phyloP scores from a whole-genome alignment of 2,113 vertebrate genomes.

The Illadopsis cleaveri region DNA sequence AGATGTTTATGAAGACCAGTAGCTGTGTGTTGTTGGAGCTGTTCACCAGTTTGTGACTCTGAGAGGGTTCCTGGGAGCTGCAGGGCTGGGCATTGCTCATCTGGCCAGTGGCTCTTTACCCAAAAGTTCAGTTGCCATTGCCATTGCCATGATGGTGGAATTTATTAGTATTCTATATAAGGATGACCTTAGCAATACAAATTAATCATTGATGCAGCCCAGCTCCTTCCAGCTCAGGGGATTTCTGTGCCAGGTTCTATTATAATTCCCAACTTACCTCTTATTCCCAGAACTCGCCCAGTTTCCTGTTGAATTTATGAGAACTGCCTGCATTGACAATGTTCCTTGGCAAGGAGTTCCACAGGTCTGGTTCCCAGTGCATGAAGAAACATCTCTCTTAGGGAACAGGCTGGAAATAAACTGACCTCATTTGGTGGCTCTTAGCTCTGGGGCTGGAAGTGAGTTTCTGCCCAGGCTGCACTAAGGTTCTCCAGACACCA shows the following conservation, averaged over 20 bases:
- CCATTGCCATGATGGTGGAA: fast-evolving
- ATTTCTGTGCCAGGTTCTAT: not conserved
- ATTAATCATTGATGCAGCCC: not conserved
- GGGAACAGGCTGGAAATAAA: not conserved
- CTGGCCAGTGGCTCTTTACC: not conserved
- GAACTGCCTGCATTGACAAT: not conserved
- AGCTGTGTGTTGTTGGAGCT: not conserved
- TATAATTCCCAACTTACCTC: not conserved
- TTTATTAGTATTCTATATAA: not conserved
- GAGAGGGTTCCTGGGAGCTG: not conserved
- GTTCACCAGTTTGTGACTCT: not conserved
- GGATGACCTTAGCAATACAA: not conserved
- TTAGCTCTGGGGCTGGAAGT: not conserved
- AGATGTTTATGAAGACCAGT: not conserved
- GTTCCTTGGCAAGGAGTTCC: not conserved
- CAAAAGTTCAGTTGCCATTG: not conserved
- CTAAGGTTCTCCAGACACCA: not conserved
- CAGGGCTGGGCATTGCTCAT: fast-evolving
- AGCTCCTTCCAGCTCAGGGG: not conserved
- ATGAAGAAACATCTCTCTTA: not conserved
- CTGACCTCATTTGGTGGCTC: not conserved
- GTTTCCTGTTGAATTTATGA: not conserved
- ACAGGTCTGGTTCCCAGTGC: not conserved
- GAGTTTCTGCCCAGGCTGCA: not conserved
- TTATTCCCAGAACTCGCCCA: not conserved